phyloP scores from a whole-genome alignment of 2,113 vertebrate genomes.

The Haemorhous mexicanus region DNA sequence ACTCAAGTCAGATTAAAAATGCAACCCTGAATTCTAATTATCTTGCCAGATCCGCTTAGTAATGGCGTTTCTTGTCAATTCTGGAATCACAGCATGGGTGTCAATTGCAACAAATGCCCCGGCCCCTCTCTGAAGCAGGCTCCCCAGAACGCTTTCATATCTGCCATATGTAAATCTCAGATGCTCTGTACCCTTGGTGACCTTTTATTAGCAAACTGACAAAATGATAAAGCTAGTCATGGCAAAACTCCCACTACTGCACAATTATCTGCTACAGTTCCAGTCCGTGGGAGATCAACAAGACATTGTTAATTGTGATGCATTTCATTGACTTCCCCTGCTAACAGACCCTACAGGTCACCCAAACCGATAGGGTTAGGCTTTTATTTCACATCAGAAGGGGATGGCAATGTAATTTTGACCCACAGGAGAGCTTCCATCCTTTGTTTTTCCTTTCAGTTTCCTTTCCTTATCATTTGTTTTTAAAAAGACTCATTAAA shows the following conservation, averaged over 20 bases:
- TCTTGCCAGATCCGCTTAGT: slow-evolving; percentile 78
- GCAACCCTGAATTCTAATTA: slow-evolving; percentile 83
- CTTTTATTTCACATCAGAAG: slow-evolving; percentile 20
- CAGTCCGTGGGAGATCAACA: slow-evolving; percentile 72
- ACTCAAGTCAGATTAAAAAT: slow-evolving; percentile 82
- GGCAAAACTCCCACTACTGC: slow-evolving; percentile 68
- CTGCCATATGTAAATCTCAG: slow-evolving; percentile 81
- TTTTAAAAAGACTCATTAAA: neutral
- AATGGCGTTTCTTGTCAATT: slow-evolving; percentile 82
- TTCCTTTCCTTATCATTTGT: no score
- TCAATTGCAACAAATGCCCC: slow-evolving; percentile 69
- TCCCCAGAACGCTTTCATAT: slow-evolving; percentile 74
- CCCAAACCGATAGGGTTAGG: slow-evolving; percentile 32
- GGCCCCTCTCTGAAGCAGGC: slow-evolving; percentile 50
- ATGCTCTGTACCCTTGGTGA: slow-evolving; percentile 67
- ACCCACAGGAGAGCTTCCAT: neutral
- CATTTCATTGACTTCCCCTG: slow-evolving; percentile 68
- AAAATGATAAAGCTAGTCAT: slow-evolving; percentile 81
- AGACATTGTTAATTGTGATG: slow-evolving; percentile 71
- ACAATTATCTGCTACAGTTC: slow-evolving; percentile 73
- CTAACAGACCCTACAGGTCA: slow-evolving; percentile 51
- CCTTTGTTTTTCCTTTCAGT: neutral
- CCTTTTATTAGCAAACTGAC: slow-evolving; percentile 84
- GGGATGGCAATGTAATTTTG: neutral
- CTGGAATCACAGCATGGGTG: slow-evolving; percentile 76